phyloP scores from a whole-genome alignment of 2,888 invertebrate genomes.

The Drosophila birchii region DNA sequence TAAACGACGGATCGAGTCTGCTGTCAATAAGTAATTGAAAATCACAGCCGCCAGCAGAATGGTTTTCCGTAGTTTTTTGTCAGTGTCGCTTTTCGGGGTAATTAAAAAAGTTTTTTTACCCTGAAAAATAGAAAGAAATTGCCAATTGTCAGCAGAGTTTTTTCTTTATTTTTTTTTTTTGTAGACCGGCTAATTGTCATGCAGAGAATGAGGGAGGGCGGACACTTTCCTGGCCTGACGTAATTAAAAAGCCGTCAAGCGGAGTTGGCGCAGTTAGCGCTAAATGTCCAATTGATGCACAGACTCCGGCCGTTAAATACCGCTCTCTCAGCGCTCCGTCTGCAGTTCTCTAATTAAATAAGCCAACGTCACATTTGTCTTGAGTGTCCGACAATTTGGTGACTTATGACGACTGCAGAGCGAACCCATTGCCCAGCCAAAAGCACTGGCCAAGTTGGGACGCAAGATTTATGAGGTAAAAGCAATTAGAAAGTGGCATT shows the following conservation, averaged over 20 bases:
- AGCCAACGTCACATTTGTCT: conserved; percentile 77
- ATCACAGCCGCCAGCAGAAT: conserved; percentile 45
- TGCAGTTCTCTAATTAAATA: conserved; percentile 74
- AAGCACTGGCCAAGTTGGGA: conserved; percentile 34
- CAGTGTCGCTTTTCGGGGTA: conserved; percentile 55
- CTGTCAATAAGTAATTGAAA: conserved; percentile 76
- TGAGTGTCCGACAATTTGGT: conserved; percentile 75
- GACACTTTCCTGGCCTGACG: conserved; percentile 62
- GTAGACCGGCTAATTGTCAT: conserved; percentile 46
- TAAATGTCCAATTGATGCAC: conserved; percentile 76
- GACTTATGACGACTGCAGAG: conserved; percentile 77
- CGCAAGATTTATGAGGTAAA: conserved; percentile 76
- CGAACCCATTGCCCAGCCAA: too few species aligned
- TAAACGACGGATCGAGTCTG: conserved; percentile 58
- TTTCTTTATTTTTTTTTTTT: background rate
- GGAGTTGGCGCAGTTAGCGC: conserved; percentile 52
- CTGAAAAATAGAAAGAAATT: conserved; percentile 38
- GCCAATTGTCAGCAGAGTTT: conserved; percentile 57
- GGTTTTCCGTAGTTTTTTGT: conserved; percentile 22
- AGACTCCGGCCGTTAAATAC: conserved; percentile 63
- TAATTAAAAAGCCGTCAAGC: conserved; percentile 77
- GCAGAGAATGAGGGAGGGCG: conserved; percentile 23
- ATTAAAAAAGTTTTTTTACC: conserved; percentile 74
- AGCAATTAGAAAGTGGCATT: conserved; percentile 77
- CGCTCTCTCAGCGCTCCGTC: conserved; percentile 53